phyloP scores from a whole-genome alignment of 2,888 invertebrate genomes.

The Lasius platythorax region DNA sequence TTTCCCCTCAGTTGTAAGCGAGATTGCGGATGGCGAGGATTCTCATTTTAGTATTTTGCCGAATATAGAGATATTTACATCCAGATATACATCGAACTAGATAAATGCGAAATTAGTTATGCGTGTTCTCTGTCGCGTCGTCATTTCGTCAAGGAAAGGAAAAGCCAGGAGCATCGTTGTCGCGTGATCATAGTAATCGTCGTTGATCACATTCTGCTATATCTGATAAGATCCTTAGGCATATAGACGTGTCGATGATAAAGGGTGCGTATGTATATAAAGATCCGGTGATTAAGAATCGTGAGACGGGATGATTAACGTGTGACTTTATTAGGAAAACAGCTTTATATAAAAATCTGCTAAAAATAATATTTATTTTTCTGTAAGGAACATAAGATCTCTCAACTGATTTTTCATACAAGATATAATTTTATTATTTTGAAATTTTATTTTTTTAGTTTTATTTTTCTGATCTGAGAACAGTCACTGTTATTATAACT shows the following conservation, averaged over 20 bases:
- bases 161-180: constrained; percentile 7
- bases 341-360: constrained; percentile 22
- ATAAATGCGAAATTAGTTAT: constrained; percentile 22
- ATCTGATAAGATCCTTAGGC: constrained; percentile 11
- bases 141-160: constrained; percentile 5
- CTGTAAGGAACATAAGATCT: neutral
- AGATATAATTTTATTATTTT: constrained; percentile 1
- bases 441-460: neutral
- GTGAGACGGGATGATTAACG: constrained; percentile 6
- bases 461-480: constrained; percentile 12
- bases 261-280: constrained; percentile 27
- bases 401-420: neutral
- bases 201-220: neutral
- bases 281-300: neutral
- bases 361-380: constrained; percentile 24
- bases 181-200: neutral
- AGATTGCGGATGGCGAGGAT: neutral
- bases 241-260: constrained; percentile 13
- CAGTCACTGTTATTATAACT: neutral
- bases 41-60: neutral
- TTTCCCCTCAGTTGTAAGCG: neutral
- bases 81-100: constrained; percentile 56
- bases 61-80: constrained; percentile 58
- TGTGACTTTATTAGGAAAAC: constrained; percentile 31
- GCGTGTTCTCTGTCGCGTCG: neutral